Conservation (phyloP, 2,888 invertebrate genomes). For the Cerceris rybyensis region DNA sequence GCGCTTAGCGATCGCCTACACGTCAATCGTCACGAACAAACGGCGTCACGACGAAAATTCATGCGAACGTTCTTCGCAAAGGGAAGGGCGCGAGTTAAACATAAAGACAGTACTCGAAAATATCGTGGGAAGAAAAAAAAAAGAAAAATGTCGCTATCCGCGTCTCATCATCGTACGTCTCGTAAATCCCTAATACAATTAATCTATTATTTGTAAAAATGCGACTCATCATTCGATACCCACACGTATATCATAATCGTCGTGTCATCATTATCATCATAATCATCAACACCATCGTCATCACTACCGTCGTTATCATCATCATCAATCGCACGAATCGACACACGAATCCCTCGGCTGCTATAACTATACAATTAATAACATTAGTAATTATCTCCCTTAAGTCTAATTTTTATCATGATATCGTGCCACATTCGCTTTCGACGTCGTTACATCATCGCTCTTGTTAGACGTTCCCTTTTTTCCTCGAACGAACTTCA, state of each 20-base stretch:
- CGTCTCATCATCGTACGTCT: conserved; percentile 57
- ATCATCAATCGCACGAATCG: conserved; percentile 38
- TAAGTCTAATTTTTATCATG: conserved; percentile 58
- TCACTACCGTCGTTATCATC: conserved; percentile 50
- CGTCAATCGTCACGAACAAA: conserved; percentile 40
- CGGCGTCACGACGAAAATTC: conserved; percentile 32
- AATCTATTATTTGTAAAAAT: conserved; percentile 72
- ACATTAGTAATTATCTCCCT: conserved; percentile 69
- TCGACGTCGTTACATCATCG: conserved; percentile 33
- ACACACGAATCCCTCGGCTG: conserved; percentile 46
- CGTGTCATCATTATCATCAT: conserved; percentile 20
- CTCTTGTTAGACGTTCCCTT: not conserved
- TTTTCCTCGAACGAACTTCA: conserved; percentile 1
- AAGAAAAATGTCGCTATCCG: conserved; percentile 43
- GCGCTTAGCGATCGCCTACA: conserved; percentile 34
- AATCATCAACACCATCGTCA: conserved; percentile 38
- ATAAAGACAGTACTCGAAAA: conserved; percentile 44
- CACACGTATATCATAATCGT: conserved; percentile 45
- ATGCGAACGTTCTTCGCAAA: conserved; percentile 32
- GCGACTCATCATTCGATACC: conserved; percentile 59
- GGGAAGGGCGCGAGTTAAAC: conserved; percentile 44
- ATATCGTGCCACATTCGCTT: conserved; percentile 45
- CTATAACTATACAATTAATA: conserved; percentile 70
- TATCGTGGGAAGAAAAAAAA: conserved; percentile 41
- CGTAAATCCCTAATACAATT: conserved; percentile 66